Conservation (phyloP, 2,888 invertebrate genomes). For the Acanthosoma haemorrhoidale region DNA sequence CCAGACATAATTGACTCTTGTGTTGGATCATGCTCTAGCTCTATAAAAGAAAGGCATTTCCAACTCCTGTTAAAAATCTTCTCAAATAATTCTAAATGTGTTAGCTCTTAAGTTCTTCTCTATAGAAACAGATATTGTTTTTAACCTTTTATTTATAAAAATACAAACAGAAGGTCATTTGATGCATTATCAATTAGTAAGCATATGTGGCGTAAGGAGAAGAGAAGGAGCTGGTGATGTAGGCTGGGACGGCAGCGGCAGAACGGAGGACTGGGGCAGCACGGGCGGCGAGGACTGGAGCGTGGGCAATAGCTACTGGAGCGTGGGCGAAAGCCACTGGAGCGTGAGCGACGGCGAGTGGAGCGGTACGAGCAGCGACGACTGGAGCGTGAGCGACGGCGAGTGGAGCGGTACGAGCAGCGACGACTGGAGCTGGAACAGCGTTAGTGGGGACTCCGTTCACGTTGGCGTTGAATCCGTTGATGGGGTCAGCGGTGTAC, state of each 20-base stretch:
- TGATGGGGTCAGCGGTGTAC: constrained; percentile 7
- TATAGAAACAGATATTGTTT: not conserved
- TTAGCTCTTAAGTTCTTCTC: too few species aligned
- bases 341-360: not conserved
- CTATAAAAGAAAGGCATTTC: too few species aligned
- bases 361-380: not conserved
- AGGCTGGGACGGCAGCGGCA: constrained; percentile 30
- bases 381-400: constrained; percentile 8
- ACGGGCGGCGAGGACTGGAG: constrained; percentile 17
- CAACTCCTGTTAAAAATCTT: too few species aligned
- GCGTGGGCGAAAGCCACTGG: constrained; percentile 7
- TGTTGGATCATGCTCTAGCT: too few species aligned
- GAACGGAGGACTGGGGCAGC: constrained; percentile 16
- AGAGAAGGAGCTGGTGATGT: constrained; percentile 32
- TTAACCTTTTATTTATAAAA: constrained; percentile 3
- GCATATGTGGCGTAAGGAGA: constrained; percentile 30
- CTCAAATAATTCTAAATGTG: too few species aligned
- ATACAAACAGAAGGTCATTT: not conserved
- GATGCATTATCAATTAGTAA: not conserved
- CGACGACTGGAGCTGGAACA: not conserved
- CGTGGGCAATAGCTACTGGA: too few species aligned
- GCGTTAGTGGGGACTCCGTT: not conserved
- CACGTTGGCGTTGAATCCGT: not conserved
- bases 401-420: not conserved
- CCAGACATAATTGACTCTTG: too few species aligned